Base-by-base conservation (phyloP, 2,888 invertebrate genomes). In the Slavum lentiscoides region DNA sequence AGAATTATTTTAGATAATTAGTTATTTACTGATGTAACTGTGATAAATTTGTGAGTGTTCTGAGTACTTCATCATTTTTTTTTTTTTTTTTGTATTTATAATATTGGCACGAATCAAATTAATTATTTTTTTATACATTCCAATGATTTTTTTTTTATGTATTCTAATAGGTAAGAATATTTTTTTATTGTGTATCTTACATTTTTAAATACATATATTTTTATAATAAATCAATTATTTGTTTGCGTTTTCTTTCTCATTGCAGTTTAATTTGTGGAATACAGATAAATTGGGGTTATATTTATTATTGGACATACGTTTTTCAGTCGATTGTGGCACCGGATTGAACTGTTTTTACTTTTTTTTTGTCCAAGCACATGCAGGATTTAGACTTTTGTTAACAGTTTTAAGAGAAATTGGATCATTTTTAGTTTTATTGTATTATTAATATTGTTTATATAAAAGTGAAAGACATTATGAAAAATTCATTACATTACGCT, bases 11-110 rank as follows among this genome's bases (percentile, higher is more conserved):
- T 80, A 70, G 53, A 64, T 64, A 58, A 55, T 74, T 80, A 80
- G 55, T 70, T 23, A 64, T 70, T 80, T 80, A 70, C 62, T 55
- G 55, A 55, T 19, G 19, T 69, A 80, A 80, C 77, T 80, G 77
- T 80, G 77, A 80, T 80, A 80, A 64, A 80, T 64, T 80, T 70
- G 75, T 77, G 43, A 75, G 76, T 61, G 30, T 77, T 59, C n/a
- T 21, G 64, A 77, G 23, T 61, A 53, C 11, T 53, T 69, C 39
- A 69, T 69, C 37, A 77, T 70, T 53, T 68, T 76, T 77, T 62
- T 53, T 74, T 55, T 55, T 55, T 17, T 69, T 67, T 61, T 64
- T 69, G 11, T 76, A 68, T 77, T 68, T 70, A 55, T 70, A 61
- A 62, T 70, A 69, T 21, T 39, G 19, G 70, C 70, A 70, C 23